Conservation (phyloP, 2,888 invertebrate species). For the Rotaria magnacalcarata region DNA sequence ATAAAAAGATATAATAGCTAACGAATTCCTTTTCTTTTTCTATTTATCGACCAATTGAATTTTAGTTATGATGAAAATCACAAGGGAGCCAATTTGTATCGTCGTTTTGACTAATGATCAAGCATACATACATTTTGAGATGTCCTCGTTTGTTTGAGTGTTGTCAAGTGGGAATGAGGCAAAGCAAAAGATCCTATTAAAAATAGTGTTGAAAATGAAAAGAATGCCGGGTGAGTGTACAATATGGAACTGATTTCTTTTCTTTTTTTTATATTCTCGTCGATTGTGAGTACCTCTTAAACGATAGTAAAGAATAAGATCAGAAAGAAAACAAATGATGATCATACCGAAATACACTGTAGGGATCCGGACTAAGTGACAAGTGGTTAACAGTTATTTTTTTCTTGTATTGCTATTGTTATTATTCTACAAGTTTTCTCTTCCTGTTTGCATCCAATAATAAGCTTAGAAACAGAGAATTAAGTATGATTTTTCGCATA, state of each 20-base stretch:
- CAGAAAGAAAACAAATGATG: conserved; percentile 10
- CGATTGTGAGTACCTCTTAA: neutral
- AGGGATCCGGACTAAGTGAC: neutral
- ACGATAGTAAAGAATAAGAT: conserved; percentile 11
- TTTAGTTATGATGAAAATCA: neutral
- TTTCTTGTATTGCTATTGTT: neutral
- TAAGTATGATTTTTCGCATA: neutral
- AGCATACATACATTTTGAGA: neutral
- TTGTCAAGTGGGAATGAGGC: conserved; percentile 25
- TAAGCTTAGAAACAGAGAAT: neutral
- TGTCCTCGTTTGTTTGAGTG: conserved; percentile 8
- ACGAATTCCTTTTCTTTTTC: neutral
- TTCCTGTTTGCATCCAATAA: neutral
- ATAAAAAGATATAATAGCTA: neutral
- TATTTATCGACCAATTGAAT: neutral
- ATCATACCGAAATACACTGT: neutral
- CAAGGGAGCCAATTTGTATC: conserved; percentile 29
- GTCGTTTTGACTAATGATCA: conserved; percentile 18
- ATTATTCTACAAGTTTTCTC: too few relatives aligned
- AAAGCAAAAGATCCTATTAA: conserved; percentile 29
- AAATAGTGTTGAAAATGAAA: neutral
- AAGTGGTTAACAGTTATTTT: conserved; percentile 11
- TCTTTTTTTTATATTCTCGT: neutral
- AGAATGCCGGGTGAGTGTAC: neutral
- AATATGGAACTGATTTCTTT: conserved; percentile 23